phyloP scores from a whole-genome alignment of 2,888 invertebrate genomes.

The Drosophila neonasuta region DNA sequence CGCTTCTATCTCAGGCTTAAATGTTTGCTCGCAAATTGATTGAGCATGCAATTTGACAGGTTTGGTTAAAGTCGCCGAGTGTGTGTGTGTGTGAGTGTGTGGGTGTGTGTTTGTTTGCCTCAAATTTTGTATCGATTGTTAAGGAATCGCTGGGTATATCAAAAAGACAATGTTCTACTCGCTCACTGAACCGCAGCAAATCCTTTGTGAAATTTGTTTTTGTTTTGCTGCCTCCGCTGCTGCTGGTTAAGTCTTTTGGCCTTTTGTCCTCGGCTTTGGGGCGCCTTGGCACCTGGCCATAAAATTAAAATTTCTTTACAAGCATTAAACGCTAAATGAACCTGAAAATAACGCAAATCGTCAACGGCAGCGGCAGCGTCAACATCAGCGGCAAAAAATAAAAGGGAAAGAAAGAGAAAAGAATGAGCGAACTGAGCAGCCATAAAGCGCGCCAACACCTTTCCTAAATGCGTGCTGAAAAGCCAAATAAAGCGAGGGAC shows the following conservation, averaged over 20 bases:
- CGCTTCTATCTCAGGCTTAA: conserved; percentile 1
- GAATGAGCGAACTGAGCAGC: conserved; percentile 40
- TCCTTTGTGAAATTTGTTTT: conserved; percentile 68
- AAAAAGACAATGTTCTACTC: conserved; percentile 20
- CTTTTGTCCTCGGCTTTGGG: conserved; percentile 25
- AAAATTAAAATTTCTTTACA: conserved; percentile 77
- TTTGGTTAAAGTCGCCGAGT: neutral
- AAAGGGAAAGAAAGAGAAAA: conserved; percentile 13
- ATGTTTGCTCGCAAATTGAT: conserved; percentile 48
- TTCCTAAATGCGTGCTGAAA: conserved; percentile 12
- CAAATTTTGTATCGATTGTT: conserved; percentile 20
- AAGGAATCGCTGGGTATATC: conserved; percentile 6
- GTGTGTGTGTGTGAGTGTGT: neutral
- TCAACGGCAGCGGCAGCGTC: conserved; percentile 7
- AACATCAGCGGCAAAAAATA: conserved; percentile 30
- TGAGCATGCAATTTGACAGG: conserved; percentile 50
- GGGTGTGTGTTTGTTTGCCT: conserved; percentile 2
- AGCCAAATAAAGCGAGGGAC: neutral
- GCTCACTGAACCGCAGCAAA: conserved; percentile 60
- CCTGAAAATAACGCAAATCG: conserved; percentile 80
- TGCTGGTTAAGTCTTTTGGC: conserved; percentile 31
- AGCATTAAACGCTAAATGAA: conserved; percentile 80
- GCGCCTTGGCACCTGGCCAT: conserved; percentile 68
- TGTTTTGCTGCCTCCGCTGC: conserved; percentile 26
- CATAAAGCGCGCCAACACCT: conserved; percentile 57